Conservation (phyloP, 2,888 invertebrate genomes). For the Abrostola triplasia region DNA sequence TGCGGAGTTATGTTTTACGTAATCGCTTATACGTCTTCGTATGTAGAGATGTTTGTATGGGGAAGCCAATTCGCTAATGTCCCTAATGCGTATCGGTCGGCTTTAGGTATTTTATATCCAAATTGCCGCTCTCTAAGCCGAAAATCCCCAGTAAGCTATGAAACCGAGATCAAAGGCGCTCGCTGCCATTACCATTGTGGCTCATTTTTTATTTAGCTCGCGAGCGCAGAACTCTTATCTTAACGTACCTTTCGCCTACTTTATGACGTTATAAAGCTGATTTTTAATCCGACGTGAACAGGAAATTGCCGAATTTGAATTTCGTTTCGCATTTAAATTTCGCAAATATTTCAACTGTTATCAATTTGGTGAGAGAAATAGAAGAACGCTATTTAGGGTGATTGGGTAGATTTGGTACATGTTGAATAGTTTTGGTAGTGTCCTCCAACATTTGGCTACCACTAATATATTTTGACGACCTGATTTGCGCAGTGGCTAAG, state of each 20-base stretch:
- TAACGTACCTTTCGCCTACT: slow-evolving; percentile 79
- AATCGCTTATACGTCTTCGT: slow-evolving; percentile 1
- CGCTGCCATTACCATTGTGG: slow-evolving; percentile 85
- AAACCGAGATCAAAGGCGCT: slow-evolving; percentile 87
- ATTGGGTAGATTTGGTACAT: slow-evolving; percentile 9
- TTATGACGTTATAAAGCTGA: slow-evolving; percentile 88
- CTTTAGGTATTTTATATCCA: slow-evolving; percentile 84
- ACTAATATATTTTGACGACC: too few relatives aligned
- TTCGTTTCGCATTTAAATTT: slow-evolving; percentile 57
- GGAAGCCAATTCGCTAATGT: slow-evolving; percentile 83
- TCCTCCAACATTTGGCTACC: too few relatives aligned
- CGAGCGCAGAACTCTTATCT: slow-evolving; percentile 82
- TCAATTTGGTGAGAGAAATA: slow-evolving; percentile 33
- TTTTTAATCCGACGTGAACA: slow-evolving; percentile 85
- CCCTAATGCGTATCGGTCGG: slow-evolving; percentile 81
- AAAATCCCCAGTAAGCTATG: slow-evolving; percentile 85
- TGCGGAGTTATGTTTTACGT: slow-evolving; percentile 9
- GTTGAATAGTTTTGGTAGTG: neutral
- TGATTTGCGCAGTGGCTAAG: too few relatives aligned
- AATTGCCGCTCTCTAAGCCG: slow-evolving; percentile 81
- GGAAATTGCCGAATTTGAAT: slow-evolving; percentile 74
- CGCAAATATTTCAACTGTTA: slow-evolving; percentile 53
- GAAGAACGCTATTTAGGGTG: slow-evolving; percentile 25
- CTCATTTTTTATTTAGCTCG: slow-evolving; percentile 87
- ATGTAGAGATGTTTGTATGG: slow-evolving; percentile 15